Conservation (phyloP, 2,797 vertebrate species). For the Hyperoplus lanceolatus region DNA sequence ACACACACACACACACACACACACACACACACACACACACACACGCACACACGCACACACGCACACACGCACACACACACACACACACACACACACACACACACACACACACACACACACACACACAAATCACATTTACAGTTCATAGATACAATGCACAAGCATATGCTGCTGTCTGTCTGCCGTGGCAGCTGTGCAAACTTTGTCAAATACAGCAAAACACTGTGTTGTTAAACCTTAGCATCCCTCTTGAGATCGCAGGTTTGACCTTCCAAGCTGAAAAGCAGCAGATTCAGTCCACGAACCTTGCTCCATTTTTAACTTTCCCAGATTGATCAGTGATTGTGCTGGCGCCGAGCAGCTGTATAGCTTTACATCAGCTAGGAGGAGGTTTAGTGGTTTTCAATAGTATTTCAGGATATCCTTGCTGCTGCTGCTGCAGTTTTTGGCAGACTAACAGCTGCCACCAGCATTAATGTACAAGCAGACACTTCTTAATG, state of each 20-base stretch:
- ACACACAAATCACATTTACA: slow-evolving; percentile 14
- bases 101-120: not conserved
- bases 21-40: too few relatives aligned
- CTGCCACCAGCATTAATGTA: slow-evolving; percentile 80
- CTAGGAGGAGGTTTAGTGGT: slow-evolving; percentile 81
- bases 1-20: not conserved
- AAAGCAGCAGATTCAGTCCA: slow-evolving; percentile 73
- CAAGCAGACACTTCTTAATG: slow-evolving; percentile 82
- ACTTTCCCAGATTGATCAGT: slow-evolving; percentile 83
- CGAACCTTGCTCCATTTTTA: slow-evolving; percentile 78
- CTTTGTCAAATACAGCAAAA: slow-evolving; percentile 14
- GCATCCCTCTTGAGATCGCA: slow-evolving; percentile 35
- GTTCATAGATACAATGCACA: slow-evolving; percentile 22
- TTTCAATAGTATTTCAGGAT: slow-evolving; percentile 88
- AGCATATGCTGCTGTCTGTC: slow-evolving; percentile 30
- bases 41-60: too few relatives aligned
- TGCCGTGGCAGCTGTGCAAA: slow-evolving; percentile 25
- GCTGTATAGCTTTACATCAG: slow-evolving; percentile 82
- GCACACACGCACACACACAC: too few relatives aligned
- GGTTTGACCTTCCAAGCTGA: slow-evolving; percentile 68
- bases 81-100: not conserved
- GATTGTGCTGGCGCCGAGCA: slow-evolving; percentile 81
- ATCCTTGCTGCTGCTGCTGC: slow-evolving; percentile 80
- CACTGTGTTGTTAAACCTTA: slow-evolving; percentile 17
- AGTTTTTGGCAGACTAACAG: slow-evolving; percentile 81